Conservation (phyloP, 2,888 invertebrate species). For the Neuroscelio doddi region DNA sequence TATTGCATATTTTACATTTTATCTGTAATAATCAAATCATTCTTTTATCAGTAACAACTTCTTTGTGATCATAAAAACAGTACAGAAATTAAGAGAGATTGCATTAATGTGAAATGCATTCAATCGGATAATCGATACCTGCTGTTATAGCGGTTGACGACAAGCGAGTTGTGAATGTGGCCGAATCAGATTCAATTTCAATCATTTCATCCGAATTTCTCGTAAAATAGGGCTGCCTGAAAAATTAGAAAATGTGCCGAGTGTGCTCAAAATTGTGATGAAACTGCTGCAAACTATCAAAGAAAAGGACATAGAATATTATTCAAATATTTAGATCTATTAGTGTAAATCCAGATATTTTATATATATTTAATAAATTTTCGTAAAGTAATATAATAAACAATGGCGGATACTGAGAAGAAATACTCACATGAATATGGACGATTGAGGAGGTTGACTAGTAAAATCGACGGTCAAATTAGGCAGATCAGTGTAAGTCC, state of each 20-base stretch:
- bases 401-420: constrained; percentile 67
- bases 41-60: too few species aligned
- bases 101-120: constrained; percentile 2
- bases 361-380: too few species aligned
- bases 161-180: constrained; percentile 17
- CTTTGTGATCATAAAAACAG: too few species aligned
- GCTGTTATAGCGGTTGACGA: constrained; percentile 8
- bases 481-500: constrained; percentile 80
- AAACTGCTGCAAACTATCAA: too few species aligned
- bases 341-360: too few species aligned
- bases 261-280: too few species aligned
- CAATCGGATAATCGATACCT: constrained; percentile 20
- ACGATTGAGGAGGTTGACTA: constrained; percentile 79
- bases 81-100: not conserved
- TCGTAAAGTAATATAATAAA: not conserved
- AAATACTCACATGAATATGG: constrained; percentile 81
- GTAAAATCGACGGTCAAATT: constrained; percentile 76
- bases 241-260: too few species aligned
- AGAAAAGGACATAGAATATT: too few species aligned
- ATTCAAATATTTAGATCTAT: too few species aligned
- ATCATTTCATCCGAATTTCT: constrained; percentile 17
- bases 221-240: not conserved
- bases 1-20: too few species aligned
- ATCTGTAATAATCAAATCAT: too few species aligned
- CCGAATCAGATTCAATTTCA: constrained; percentile 23